These are phyloP conservation scores for Drosophila pallidifrons DNA, from an alignment of 1,140 invertebrate species.

Conservation along the genomic window DNA sequence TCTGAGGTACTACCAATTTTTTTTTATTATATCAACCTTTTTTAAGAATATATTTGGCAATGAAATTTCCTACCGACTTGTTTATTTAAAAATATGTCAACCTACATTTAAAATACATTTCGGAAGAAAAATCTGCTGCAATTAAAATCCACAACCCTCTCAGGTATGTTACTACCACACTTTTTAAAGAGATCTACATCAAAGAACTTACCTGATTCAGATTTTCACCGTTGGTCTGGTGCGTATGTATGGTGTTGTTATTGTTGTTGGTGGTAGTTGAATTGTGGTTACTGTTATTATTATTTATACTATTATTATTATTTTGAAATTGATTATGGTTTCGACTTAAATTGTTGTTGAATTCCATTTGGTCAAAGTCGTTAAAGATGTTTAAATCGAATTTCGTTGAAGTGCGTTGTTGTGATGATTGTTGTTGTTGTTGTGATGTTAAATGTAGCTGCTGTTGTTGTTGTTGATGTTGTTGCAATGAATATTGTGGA, in stretches of 20 bases:
- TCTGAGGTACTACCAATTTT: too few species aligned
- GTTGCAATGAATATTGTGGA: conserved; percentile 77
- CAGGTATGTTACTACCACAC: too few species aligned
- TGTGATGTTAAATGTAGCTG: conserved; percentile 29
- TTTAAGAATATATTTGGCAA: too few species aligned
- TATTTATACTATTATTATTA: conserved; percentile 47
- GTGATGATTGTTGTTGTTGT: conserved; percentile 43
- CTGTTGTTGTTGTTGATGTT: conserved; percentile 64
- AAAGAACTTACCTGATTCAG: conserved; percentile 66
- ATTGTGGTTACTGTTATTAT: conserved; percentile 46
- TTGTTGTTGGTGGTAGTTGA: conserved; percentile 16
- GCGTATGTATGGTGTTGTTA: conserved; percentile 55
- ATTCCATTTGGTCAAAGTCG: conserved; percentile 83
- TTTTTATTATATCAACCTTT: too few species aligned
- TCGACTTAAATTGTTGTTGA: conserved; percentile 70
- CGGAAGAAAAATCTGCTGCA: too few species aligned
- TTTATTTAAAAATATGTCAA: too few species aligned
- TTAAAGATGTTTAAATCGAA: conserved; percentile 75
- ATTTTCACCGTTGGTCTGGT: conserved; percentile 61
- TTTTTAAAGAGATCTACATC: not conserved
- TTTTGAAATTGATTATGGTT: conserved; percentile 68
- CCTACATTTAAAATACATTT: too few species aligned
- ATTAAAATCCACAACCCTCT: too few species aligned
- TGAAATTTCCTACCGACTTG: too few species aligned
- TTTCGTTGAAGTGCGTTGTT: conserved; percentile 56